Conservation (phyloP, 2,888 invertebrate genomes). For the Aporophyla lueneburgensis region DNA sequence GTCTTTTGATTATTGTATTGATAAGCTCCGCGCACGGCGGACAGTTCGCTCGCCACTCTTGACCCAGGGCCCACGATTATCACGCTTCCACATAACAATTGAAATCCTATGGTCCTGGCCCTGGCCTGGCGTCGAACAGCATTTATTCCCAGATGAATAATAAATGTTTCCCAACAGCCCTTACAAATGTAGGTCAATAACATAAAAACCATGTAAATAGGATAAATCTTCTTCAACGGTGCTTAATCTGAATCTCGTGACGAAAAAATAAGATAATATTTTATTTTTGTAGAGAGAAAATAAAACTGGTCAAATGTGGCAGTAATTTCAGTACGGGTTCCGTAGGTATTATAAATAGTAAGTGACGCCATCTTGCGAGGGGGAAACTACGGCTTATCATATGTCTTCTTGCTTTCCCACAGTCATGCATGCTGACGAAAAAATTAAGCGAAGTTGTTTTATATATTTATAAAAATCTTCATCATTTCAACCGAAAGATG, state of each 20-base stretch:
- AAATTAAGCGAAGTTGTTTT: neutral
- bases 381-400: neutral
- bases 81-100: too few species aligned
- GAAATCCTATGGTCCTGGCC: too few species aligned
- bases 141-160: slow-evolving; percentile 17
- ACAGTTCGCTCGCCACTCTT: too few species aligned
- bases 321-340: slow-evolving; percentile 6
- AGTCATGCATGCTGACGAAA: neutral
- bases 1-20: too few species aligned
- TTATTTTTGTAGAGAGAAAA: slow-evolving; percentile 10
- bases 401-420: neutral
- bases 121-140: too few species aligned
- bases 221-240: slow-evolving; percentile 34
- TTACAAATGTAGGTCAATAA: slow-evolving; percentile 28
- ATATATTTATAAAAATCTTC: neutral
- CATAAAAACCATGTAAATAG: slow-evolving; percentile 36
- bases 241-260: slow-evolving; percentile 33
- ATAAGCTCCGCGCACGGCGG: too few species aligned
- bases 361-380: neutral
- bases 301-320: slow-evolving; percentile 8
- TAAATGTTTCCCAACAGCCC: slow-evolving; percentile 6
- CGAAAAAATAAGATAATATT: slow-evolving; percentile 44
- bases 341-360: neutral
- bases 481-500: too few species aligned
- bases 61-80: too few species aligned